Evolutionary conservation across 2,113 vertebrate species (phyloP).

Genomic region (Nycticryphes semicollaris): DNA sequence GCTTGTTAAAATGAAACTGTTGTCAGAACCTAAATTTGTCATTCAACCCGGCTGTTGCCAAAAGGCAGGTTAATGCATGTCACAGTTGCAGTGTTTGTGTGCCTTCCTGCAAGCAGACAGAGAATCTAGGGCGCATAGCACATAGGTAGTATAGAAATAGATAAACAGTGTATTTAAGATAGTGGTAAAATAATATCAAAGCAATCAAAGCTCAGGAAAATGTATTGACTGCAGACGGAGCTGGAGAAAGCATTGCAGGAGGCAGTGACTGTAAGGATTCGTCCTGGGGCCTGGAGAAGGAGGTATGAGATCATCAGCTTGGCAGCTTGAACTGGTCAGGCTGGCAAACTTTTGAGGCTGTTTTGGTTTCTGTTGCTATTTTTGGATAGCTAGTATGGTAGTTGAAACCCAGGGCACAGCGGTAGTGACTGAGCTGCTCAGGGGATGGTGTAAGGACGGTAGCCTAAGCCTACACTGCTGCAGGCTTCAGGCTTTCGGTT

Average conservation of each 20-base stretch:
- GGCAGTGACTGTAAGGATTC: neutral
- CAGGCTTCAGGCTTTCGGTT: neutral
- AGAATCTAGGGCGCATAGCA: neutral
- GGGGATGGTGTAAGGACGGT: neutral
- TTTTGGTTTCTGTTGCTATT: neutral
- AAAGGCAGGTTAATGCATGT: neutral
- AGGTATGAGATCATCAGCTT: neutral
- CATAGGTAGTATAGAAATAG: neutral
- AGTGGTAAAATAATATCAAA: neutral
- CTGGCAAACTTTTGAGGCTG: neutral
- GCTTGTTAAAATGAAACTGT: neutral
- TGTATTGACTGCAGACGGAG: neutral
- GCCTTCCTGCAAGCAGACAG: neutral
- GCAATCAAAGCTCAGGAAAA: neutral
- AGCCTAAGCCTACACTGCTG: neutral
- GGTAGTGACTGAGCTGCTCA: neutral
- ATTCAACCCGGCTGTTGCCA: neutral
- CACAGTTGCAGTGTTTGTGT: neutral
- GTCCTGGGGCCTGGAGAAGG: accelerated
- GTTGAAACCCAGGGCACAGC: neutral
- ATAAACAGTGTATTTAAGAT: neutral
- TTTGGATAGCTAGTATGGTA: neutral
- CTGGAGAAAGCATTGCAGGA: neutral
- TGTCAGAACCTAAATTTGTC: neutral
- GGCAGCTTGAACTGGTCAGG: neutral